phyloP scores from a whole-genome alignment of 2,113 vertebrate genomes.

The Oncorhynchus mykiss region DNA sequence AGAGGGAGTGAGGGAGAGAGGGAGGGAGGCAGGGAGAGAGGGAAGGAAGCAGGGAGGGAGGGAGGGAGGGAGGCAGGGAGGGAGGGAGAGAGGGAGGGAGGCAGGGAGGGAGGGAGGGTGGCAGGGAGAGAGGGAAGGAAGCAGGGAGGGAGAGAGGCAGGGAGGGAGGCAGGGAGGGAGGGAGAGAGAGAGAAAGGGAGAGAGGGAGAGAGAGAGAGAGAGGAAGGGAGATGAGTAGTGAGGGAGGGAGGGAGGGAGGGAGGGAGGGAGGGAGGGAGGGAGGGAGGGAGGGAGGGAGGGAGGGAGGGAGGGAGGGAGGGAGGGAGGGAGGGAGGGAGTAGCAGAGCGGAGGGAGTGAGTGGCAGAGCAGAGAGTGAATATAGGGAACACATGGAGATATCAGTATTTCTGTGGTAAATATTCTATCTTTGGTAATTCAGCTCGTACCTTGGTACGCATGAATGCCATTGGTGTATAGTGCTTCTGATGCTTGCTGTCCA shows the following conservation, averaged over 20 bases:
- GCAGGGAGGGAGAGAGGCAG: neutral
- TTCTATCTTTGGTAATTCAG: neutral
- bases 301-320: too few species aligned
- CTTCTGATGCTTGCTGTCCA: conserved; percentile 80
- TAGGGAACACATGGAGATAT: neutral
- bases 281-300: neutral
- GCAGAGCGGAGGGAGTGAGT: neutral
- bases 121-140: too few species aligned
- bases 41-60: accelerated
- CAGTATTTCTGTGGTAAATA: neutral
- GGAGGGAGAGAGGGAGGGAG: too few species aligned
- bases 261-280: too few species aligned
- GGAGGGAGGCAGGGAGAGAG: accelerated
- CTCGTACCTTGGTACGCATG: conserved; percentile 81
- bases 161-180: too few species aligned
- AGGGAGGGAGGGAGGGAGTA: too few species aligned
- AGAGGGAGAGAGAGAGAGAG: neutral
- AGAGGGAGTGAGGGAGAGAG: neutral
- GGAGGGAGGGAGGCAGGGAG: accelerated
- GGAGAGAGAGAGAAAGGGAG: too few species aligned
- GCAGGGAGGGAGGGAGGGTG: neutral
- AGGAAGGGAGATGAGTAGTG: neutral
- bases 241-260: too few species aligned
- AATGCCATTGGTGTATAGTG: conserved; percentile 83
- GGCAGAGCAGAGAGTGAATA: neutral